Base-by-base conservation (phyloP, 2,797 vertebrate species). In the Lagodon rhomboides region DNA sequence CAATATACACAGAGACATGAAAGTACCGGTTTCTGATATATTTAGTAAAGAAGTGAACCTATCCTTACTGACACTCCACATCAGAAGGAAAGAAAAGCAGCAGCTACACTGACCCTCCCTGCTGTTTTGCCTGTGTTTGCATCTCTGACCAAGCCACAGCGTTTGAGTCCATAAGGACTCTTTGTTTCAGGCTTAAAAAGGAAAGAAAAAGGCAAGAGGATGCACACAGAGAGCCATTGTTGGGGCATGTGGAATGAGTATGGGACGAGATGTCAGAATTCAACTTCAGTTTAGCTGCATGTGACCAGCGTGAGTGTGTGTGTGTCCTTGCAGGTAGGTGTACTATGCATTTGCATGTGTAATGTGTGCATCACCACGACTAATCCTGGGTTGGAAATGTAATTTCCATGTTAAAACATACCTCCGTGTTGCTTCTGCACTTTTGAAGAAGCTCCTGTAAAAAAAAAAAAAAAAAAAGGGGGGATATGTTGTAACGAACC, bases 351-450 rank as follows among this genome's bases (percentile, higher is more conserved):
- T 51, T 74, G 18, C 12, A 51, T 59, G 20, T 23, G 1, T 17
- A 47, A 55, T 20, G n/a, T 38, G 47, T 47, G 18, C 11, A 8
- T 27, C 13, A 38, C 12, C 2, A 7, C 46, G 22, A 49, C 38
- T 44, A 4, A 30, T 17, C 23, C n/a, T 9, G 3, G 5, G 20
- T 1, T 59, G 4, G 2, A n/a, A 43, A 34, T 11, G 2, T 34
- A 1, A 67, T 41, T 66, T 41, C 11, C 5, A n/a, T 49, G 22
- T 63, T 23, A 7, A 66, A 55, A 85, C 88, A 16, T 93, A 96
- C 95, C 94, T 94, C 85, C 71, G 94, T 92, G 75, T 77, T 81
- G 4, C 80, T 92, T 0, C 63, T 87, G 86, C 95, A 95, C 46
- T 74, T 93, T 5, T 63, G 85, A 63, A 96, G 89, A 75, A 95